Conservation (phyloP, 2,113 vertebrate species). For the Cyprinodon variegatus region DNA sequence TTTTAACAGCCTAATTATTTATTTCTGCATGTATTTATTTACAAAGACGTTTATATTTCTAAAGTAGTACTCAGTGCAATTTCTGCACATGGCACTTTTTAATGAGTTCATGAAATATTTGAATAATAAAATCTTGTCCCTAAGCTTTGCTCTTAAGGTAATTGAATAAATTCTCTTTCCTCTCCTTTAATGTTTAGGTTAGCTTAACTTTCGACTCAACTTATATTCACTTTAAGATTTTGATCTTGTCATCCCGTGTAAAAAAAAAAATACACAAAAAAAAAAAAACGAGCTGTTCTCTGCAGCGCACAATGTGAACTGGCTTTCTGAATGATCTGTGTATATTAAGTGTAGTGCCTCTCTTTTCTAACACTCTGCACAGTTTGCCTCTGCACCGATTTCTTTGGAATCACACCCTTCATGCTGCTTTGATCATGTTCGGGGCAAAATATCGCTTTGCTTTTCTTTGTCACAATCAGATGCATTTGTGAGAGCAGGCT, state of each 20-base stretch:
- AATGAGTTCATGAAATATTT: constrained; percentile 74
- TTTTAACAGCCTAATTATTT: constrained; percentile 79
- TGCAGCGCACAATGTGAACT: constrained; percentile 31
- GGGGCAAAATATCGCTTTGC: constrained; percentile 28
- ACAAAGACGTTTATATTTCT: constrained; percentile 82
- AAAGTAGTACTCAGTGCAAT: constrained; percentile 80
- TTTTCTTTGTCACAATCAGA: constrained; percentile 21
- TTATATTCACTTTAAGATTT: constrained; percentile 17
- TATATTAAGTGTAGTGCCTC: constrained; percentile 74
- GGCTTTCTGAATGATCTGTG: constrained; percentile 63
- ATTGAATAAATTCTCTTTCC: constrained; percentile 46
- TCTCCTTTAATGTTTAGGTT: constrained; percentile 24
- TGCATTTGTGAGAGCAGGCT: constrained; percentile 29
- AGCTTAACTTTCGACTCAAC: constrained; percentile 26
- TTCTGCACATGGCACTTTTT: constrained; percentile 84
- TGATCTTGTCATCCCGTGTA: constrained; percentile 12
- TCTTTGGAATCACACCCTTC: constrained; percentile 54
- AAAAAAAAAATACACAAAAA: constrained; percentile 16
- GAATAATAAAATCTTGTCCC: constrained; percentile 45
- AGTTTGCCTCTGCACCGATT: constrained; percentile 55
- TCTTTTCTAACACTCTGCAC: constrained; percentile 63
- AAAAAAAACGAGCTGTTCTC: constrained; percentile 33
- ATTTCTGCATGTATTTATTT: constrained; percentile 82
- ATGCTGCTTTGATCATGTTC: constrained; percentile 57
- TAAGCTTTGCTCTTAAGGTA: constrained; percentile 18